These are phyloP conservation scores for Diloba caeruleocephala DNA, from an alignment of 2,888 invertebrate genomes.

Conservation along the genomic window DNA sequence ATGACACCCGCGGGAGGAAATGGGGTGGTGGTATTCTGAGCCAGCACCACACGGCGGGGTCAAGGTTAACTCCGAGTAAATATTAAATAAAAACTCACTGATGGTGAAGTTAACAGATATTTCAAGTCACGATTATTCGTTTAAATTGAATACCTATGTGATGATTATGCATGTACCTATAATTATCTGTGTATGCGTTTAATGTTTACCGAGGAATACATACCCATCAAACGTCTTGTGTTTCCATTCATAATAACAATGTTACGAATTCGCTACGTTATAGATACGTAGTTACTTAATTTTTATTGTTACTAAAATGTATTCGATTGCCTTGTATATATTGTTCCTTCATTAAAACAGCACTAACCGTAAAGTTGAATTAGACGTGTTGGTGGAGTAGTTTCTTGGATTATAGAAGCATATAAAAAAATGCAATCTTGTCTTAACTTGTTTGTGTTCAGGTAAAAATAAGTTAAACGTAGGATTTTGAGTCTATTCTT, in stretches of 20 bases:
- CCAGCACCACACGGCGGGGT: too few species aligned
- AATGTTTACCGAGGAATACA: conserved; percentile 10
- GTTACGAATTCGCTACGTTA: conserved; percentile 4
- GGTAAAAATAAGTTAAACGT: conserved; percentile 63
- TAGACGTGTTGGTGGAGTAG: conserved; percentile 8
- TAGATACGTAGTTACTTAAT: neutral
- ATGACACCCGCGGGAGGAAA: too few species aligned
- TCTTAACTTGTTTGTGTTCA: conserved; percentile 64
- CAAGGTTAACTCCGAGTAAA: conserved; percentile 32
- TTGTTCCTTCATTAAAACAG: conserved; percentile 20
- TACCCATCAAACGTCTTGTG: neutral
- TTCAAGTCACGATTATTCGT: conserved; percentile 12
- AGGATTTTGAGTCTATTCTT: conserved; percentile 46
- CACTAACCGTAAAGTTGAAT: conserved; percentile 30
- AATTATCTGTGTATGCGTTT: conserved; percentile 12
- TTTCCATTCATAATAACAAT: conserved; percentile 4
- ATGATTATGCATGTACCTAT: conserved; percentile 12
- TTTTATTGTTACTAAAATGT: conserved; percentile 15
- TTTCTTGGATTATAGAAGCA: conserved; percentile 12
- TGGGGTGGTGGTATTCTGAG: too few species aligned
- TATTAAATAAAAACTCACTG: conserved; percentile 9
- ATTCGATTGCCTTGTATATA: neutral
- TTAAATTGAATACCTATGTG: conserved; percentile 18
- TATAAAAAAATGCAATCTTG: conserved; percentile 46
- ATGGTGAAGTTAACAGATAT: conserved; percentile 13